Conservation (phyloP, 2,113 vertebrate species). For the Miniopterus natalensis region DNA sequence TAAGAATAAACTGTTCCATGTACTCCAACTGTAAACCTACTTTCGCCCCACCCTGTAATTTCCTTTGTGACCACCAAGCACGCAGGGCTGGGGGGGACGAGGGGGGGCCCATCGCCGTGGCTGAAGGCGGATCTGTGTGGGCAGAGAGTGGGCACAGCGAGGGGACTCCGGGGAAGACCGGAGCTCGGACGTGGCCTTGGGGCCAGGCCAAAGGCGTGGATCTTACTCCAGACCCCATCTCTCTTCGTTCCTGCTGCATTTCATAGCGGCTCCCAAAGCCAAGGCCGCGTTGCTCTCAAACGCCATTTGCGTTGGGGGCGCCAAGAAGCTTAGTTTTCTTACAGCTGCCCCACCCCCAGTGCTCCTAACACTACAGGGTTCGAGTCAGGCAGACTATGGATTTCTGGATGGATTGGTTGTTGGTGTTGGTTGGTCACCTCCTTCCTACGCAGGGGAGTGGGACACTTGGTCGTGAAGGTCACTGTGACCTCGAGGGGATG, state of each 20-base stretch:
- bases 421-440: background rate
- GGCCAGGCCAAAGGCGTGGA: background rate
- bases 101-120: fast-evolving
- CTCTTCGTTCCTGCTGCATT: fast-evolving
- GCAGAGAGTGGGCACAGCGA: fast-evolving
- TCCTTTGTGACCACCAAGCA: background rate
- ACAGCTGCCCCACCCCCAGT: fast-evolving
- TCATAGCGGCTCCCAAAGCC: background rate
- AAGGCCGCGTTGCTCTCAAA: background rate
- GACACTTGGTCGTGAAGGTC: background rate
- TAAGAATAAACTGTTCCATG: background rate
- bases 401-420: background rate
- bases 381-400: background rate
- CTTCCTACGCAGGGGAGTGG: background rate
- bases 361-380: fast-evolving
- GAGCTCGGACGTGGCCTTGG: fast-evolving
- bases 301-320: fast-evolving
- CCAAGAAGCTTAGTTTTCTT: fast-evolving
- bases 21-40: no score
- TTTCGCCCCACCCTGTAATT: background rate
- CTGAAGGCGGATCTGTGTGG: background rate
- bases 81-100: background rate
- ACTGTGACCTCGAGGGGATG: background rate
- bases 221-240: no score
- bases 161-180: fast-evolving